Percentiles rank a stretch among this genome's conserved stretches.
phyloP scores from a whole-genome alignment of 2,113 vertebrate genomes.

The Vulpes lagopus region DNA sequence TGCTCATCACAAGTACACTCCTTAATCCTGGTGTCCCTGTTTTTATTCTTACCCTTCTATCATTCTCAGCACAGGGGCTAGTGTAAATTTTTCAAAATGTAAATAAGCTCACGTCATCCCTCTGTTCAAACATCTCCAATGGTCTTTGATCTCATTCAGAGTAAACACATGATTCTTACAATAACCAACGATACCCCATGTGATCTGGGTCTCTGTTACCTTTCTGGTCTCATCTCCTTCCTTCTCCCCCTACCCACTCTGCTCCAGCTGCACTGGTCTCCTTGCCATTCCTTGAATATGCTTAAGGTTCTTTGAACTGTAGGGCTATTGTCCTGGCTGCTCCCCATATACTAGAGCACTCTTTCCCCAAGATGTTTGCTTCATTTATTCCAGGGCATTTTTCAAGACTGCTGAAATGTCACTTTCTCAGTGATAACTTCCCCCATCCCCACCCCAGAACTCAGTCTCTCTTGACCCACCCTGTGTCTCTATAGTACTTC shows the following conservation, averaged over 20 bases:
- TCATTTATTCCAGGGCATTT: background rate
- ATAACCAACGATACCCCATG: background rate
- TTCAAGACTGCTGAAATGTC: background rate
- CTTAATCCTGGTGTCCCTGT: background rate
- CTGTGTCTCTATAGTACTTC: background rate
- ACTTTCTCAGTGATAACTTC: background rate
- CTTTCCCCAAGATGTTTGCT: background rate
- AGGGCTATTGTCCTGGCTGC: background rate
- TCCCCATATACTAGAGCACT: background rate
- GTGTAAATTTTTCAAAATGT: background rate
- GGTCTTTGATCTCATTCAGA: background rate
- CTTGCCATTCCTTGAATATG: background rate
- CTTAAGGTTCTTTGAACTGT: background rate
- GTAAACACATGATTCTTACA: background rate
- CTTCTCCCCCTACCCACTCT: background rate
- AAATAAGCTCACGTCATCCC: background rate
- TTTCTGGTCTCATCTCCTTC: background rate
- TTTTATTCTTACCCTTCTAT: background rate
- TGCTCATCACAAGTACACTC: background rate
- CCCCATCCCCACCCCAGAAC: background rate
- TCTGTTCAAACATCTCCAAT: background rate
- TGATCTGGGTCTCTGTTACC: background rate
- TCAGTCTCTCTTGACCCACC: background rate
- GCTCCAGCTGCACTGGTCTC: background rate
- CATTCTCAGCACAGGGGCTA: background rate